Evolutionary conservation across 2,888 invertebrate genomes (phyloP), one percentile per base, ranked within the genome.

Genomic region (Philopedon plagiatum): DNA sequence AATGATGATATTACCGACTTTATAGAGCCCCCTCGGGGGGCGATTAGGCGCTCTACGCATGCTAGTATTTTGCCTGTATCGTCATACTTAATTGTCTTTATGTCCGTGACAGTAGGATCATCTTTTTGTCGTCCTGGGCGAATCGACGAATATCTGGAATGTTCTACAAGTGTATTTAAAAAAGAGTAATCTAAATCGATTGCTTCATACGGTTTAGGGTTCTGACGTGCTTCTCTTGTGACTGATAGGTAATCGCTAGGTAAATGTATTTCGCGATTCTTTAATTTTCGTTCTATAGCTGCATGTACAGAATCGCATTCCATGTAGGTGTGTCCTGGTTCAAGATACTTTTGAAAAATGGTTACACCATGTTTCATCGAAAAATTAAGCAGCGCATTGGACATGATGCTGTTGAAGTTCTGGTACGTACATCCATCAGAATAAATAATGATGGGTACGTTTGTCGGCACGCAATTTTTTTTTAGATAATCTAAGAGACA

Each of bases 381-480:
- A 8, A 70, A 76, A 41, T 56, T 44, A 8, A 74, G 62, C 5
- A 78, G 58, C 8, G 75, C 78, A 60, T 78, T 78, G 2, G 75
- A 37, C 44, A 77, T 2, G 15, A 74, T 21, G 15, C 18, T 46
- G 54, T 77, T 76, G 13, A 73, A 18, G 57, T 77, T 78, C 18
- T 78, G 76, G 29, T 74, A 75, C 0, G 68, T 54, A 58, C 78
- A 78, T 0, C 77, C 75, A 67, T 77, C 78, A 8, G 70, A 71
- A 58, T 51, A 78, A n/a, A 78, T 65, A 15, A 75, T 63, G 15
- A 76, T 73, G n/a, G 72, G 71, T 63, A 63, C 70, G 9, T 37
- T 66, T 32, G 75, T 71, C 15, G 69, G 54, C 23, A 74, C 44
- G 21, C 63, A 58, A n/a, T 44, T 60, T 74, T 60, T 34, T 29